Evolutionary conservation across 2,888 invertebrate species (phyloP), one percentile per base, ranked within the genome.

Genomic region (Dryomyza anilis): DNA sequence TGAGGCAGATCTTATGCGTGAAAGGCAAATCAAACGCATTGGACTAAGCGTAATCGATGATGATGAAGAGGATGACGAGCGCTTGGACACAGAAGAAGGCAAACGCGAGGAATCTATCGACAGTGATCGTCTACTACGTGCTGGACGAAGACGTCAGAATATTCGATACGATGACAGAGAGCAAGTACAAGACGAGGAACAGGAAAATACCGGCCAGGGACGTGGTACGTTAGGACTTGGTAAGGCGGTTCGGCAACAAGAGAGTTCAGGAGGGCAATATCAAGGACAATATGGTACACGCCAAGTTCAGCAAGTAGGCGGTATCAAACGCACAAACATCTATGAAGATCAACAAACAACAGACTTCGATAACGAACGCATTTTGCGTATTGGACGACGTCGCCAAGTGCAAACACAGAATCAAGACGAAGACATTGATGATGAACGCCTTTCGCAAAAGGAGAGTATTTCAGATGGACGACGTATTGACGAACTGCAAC

Each of bases 351-450:
- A n/a, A n/a, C n/a, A n/a, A n/a, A n/a, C n/a, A 7, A 25, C n/a
- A 14, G n/a, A 4, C 12, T 23, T n/a, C n/a, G 46, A 57, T 14
- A 30, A 57, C 1, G 53, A 66, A 29, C 62, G 65, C 30, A 7
- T 63, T 8, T n/a, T 58, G 21, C 62, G 4, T 5, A 30, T 52
- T 3, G 57, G 66, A 8, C 63, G 62, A n/a, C 57, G 57, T 16
- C 57, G 57, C 19, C n/a, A n/a, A n/a, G n/a, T n/a, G n/a, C n/a
- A n/a, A n/a, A n/a, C n/a, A n/a, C n/a, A n/a, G n/a, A n/a, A n/a
- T n/a, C n/a, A n/a, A n/a, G n/a, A n/a, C n/a, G n/a, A n/a, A n/a
- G n/a, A n/a, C n/a, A n/a, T n/a, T n/a, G n/a, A n/a, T n/a, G n/a
- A n/a, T n/a, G n/a, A n/a, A n/a, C n/a, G n/a, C n/a, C n/a, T n/a